Conservation (phyloP, 2,888 invertebrate species). For the Caenorhabditis sinica region DNA sequence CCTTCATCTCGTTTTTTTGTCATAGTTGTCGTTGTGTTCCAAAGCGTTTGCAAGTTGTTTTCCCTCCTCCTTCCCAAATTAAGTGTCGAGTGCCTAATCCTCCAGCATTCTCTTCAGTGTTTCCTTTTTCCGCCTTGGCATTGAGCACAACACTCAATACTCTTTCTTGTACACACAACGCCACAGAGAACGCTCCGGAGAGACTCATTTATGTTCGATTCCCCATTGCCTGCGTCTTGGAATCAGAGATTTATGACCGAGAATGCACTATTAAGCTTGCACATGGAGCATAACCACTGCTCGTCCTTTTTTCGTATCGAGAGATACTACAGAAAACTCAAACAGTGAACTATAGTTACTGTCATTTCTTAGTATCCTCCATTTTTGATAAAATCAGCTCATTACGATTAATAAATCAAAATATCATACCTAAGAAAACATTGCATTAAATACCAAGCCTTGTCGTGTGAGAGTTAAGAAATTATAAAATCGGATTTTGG, state of each 20-base stretch:
- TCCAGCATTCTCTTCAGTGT: slow-evolving; percentile 30
- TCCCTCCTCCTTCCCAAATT: slow-evolving; percentile 40
- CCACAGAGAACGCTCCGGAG: neutral
- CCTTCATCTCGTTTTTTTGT: slow-evolving; percentile 3
- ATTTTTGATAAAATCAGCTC: neutral
- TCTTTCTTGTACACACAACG: slow-evolving; percentile 52
- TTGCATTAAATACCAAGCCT: neutral
- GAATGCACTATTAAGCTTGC: slow-evolving; percentile 16
- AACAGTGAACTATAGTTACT: too few relatives aligned
- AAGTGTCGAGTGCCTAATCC: slow-evolving; percentile 56
- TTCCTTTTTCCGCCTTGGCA: slow-evolving; percentile 43
- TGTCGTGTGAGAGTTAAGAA: neutral
- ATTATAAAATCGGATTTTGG: neutral
- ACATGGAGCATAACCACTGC: neutral
- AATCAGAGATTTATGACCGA: neutral
- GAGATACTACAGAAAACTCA: too few relatives aligned
- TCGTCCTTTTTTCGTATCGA: too few relatives aligned
- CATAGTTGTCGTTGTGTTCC: slow-evolving; percentile 6
- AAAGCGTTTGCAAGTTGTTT: slow-evolving; percentile 36
- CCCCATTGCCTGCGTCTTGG: slow-evolving; percentile 39
- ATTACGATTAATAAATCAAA: neutral
- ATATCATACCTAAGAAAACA: slow-evolving; percentile 2
- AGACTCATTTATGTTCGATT: slow-evolving; percentile 43
- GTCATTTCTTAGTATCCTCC: too few relatives aligned
- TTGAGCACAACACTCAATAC: slow-evolving; percentile 53